Evolutionary conservation across 2,888 invertebrate genomes (phyloP), one percentile per base, ranked within the genome.

Genomic region (Vannuccia rotundouncinata): DNA sequence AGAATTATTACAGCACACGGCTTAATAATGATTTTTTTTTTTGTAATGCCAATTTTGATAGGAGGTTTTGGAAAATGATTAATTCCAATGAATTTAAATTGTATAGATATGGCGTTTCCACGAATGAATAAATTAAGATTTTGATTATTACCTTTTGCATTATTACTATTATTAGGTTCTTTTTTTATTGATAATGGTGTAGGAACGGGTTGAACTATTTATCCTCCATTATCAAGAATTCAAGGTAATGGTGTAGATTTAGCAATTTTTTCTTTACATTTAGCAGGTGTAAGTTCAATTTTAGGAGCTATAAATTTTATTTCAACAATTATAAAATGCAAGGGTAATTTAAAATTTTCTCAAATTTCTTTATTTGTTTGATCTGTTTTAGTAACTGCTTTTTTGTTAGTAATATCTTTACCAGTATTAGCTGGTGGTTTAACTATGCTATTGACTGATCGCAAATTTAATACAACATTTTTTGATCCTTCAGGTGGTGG

Each of bases 51-150:
- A 17, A 82, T 86, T 75, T 84, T 88, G 80, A 87, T 89, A 84
- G 93, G 93, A 80, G 93, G 93, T 85, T 93, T 93, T 90, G 93
- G 93, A 82, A 94, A 94, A 88, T 93, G 92, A 91, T 85, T 93
- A 87, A 89, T 93, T 0, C 93, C 93, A 1, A 84, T 93, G 88
- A 92, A 93, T 90, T 84, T 93, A 85, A 92, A 92, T 82, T 91
- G 92, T 0, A 92, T 92, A 0, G 93, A 94, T 90, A 93, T 93
- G 90, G 92, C 92, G 2, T 93, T 93, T 79, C 93, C 93, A 0
- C 92, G 92, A 85, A 90, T 93, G 90, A 93, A 93, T 91, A 93
- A 93, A 90, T 91, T 93, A 91, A 93, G 92, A 87, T 93, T 93
- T 90, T 93, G 93, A 90, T 83, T 93, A 79, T 83, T 93, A n/a